phyloP scores from a whole-genome alignment of 2,797 vertebrate genomes.

The Falco cherrug region DNA sequence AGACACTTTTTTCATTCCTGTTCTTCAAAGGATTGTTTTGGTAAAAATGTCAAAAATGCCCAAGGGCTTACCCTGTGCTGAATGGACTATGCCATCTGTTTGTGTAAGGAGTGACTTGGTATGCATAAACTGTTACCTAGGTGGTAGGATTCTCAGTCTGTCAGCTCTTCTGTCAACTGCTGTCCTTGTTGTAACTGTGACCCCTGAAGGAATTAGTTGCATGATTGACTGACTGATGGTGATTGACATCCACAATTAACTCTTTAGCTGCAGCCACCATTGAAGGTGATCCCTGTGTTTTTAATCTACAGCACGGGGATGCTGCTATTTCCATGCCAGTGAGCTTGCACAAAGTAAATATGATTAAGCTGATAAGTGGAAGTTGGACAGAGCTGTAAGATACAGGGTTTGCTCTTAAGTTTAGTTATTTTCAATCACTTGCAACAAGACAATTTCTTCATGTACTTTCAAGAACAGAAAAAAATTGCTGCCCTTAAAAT shows the following conservation, averaged over 20 bases:
- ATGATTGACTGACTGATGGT: conserved; percentile 69
- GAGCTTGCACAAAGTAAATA: not conserved
- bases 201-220: conserved; percentile 69
- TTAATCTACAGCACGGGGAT: not conserved
- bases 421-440: not conserved
- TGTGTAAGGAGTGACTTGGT: conserved; percentile 31
- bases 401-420: not conserved
- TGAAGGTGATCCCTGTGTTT: conserved; percentile 32
- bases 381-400: not conserved
- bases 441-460: not conserved
- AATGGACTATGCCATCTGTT: conserved; percentile 55
- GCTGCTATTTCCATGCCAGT: not conserved
- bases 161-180: conserved; percentile 55
- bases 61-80: conserved; percentile 32
- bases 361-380: not conserved
- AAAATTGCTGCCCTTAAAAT: not conserved
- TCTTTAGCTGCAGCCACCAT: conserved; percentile 35
- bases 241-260: conserved; percentile 66
- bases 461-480: not conserved
- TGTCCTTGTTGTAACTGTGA: conserved; percentile 66
- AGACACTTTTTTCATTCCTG: not conserved
- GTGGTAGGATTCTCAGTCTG: conserved; percentile 48
- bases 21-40: conserved; percentile 45
- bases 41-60: conserved; percentile 56
- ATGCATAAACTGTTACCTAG: conserved; percentile 58